These are phyloP conservation scores for Syngnathoides biaculeatus DNA, from an alignment of 2,113 vertebrate genomes.

Conservation along the genomic window DNA sequence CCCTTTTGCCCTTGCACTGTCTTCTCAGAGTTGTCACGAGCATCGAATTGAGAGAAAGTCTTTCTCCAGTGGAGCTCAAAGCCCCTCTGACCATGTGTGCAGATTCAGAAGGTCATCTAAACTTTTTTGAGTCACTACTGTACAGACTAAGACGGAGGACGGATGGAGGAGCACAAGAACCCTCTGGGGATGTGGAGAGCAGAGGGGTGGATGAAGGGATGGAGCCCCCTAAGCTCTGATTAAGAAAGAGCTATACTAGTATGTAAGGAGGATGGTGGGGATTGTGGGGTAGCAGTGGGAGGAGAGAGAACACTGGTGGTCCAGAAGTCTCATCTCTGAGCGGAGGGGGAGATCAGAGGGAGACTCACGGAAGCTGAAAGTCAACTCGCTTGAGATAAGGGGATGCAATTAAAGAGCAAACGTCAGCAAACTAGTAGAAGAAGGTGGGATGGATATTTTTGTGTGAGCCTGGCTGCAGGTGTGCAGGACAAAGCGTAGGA, in stretches of 20 bases:
- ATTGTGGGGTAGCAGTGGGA: constrained; percentile 34
- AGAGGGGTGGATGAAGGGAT: constrained; percentile 44
- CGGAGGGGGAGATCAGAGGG: constrained; percentile 43
- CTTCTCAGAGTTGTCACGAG: constrained; percentile 37
- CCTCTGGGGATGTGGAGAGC: constrained; percentile 31
- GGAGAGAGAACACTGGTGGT: constrained; percentile 18
- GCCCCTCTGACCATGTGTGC: constrained; percentile 15
- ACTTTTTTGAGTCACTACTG: constrained; percentile 22
- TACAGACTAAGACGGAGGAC: constrained; percentile 23
- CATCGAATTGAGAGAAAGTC: constrained; percentile 32
- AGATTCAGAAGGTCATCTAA: constrained; percentile 30
- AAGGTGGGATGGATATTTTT: constrained; percentile 25
- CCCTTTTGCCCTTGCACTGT: constrained; percentile 52
- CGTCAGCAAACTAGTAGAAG: constrained; percentile 38
- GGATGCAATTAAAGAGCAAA: constrained; percentile 47
- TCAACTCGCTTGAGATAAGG: constrained; percentile 61
- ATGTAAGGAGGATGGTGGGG: constrained; percentile 59
- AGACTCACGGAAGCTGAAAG: constrained; percentile 54
- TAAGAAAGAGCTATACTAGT: constrained; percentile 59
- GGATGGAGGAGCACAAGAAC: constrained; percentile 34
- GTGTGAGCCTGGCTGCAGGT: constrained; percentile 46
- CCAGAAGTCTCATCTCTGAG: constrained; percentile 43
- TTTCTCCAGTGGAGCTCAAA: constrained; percentile 30
- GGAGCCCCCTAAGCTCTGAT: constrained; percentile 59
- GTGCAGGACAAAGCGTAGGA: constrained; percentile 42